Evolutionary conservation across 2,113 vertebrate species (phyloP), one percentile per base, ranked within the genome.

Genomic region (Corythornis madagascariensis): DNA sequence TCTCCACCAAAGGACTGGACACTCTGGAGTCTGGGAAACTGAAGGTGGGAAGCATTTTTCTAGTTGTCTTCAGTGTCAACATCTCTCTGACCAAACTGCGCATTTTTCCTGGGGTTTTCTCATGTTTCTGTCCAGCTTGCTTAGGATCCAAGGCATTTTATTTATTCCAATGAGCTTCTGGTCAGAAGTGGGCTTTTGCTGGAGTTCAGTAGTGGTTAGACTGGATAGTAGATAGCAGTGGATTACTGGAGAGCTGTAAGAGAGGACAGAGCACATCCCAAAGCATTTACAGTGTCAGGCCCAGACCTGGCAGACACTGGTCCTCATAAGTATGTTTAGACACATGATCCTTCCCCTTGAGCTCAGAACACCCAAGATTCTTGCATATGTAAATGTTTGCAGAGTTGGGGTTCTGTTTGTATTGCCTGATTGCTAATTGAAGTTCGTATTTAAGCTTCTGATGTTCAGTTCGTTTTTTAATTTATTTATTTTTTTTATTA

Each of bases 311-410:
- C 55, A 85, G 43, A 57, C 5, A 2, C 56, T 18, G 7, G 16
- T 64, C 47, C 2, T 2, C 24, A 0, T 28, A 40, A 85, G 21
- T 16, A 6, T 70, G 43, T 83, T 95, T 75, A 85, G 84, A 72
- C 28, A 79, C 14, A 20, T 4, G 4, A 70, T 86, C 74, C 74
- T 84, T 88, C 61, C 31, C 28, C 50, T 93, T 1, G 0, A 82
- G 53, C 63, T 82, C 70, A 20, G 40, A 47, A 73, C 53, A 61
- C 31, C 53, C 40, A 17, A 57, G 19, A 42, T 55, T 92, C 91
- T 86, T 88, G n/a, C 45, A 78, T 79, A 81, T 61, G 61, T 92
- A 94, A 88, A 93, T 82, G 69, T 75, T 86, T 86, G 73, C 83
- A 61, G 56, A 82, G 42, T 69, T 73, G 52, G 42, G 50, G 53